Conservation (phyloP, 1,140 invertebrate genomes). For the Tribolium madens region DNA sequence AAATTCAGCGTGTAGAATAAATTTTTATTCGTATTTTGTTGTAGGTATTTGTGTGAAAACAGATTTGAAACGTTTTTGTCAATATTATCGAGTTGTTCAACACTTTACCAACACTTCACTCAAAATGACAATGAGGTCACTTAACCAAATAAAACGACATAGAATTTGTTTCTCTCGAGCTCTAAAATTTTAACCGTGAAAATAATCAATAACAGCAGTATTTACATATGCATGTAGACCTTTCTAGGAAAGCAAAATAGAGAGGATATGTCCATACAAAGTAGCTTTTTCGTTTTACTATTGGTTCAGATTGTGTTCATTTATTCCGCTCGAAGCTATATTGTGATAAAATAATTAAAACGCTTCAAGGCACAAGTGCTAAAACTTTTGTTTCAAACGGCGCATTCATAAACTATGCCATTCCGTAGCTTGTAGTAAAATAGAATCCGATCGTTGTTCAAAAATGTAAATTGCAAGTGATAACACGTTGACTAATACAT, state of each 20-base stretch:
- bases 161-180: not conserved
- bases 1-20: too few species aligned
- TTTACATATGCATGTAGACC: not conserved
- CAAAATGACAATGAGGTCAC: not conserved
- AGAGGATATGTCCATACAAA: not conserved
- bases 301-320: not conserved
- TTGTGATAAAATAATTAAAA: not conserved
- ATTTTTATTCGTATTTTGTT: not conserved
- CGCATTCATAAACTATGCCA: not conserved
- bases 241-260: too few species aligned
- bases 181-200: not conserved
- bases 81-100: not conserved
- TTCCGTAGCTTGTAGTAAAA: not conserved
- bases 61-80: not conserved
- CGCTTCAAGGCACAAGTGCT: not conserved
- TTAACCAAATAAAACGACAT: not conserved
- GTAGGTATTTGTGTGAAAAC: not conserved
- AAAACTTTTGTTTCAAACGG: not conserved
- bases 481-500: not conserved
- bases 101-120: not conserved
- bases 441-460: not conserved
- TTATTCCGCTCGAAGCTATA: not conserved
- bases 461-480: not conserved
- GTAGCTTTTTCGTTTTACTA: not conserved
- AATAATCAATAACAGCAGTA: not conserved